These are phyloP conservation scores for Alexandromys fortis DNA, from an alignment of 2,113 vertebrate species.

Conservation along the genomic window DNA sequence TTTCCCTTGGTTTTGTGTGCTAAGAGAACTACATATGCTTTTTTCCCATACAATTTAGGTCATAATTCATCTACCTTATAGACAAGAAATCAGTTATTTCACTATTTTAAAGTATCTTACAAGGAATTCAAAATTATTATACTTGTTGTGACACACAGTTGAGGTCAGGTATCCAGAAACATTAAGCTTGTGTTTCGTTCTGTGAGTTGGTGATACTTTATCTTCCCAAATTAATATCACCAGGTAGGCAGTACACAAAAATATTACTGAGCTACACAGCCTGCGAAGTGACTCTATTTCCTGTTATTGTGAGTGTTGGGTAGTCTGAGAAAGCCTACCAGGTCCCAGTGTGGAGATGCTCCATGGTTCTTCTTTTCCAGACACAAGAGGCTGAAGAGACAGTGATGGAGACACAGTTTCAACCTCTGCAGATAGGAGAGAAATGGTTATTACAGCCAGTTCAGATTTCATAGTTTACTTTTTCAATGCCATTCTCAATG, in stretches of 20 bases:
- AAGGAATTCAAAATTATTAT: not conserved
- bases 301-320: not conserved
- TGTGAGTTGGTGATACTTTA: not conserved
- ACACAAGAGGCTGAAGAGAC: not conserved
- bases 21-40: not conserved
- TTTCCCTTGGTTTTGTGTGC: not conserved
- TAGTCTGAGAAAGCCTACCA: not conserved
- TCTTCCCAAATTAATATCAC: not conserved
- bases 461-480: not conserved
- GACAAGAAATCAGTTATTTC: not conserved
- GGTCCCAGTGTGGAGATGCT: not conserved
- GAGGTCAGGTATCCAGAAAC: not conserved
- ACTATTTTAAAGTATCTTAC: not conserved
- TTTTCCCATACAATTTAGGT: not conserved
- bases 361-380: not conserved
- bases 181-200: not conserved
- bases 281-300: not conserved
- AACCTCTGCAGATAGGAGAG: not conserved
- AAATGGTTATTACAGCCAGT: not conserved
- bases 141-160: not conserved
- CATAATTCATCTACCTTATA: not conserved
- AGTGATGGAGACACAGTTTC: not conserved
- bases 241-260: not conserved
- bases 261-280: not conserved
- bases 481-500: not conserved